Evolutionary conservation across 2,888 invertebrate genomes (phyloP).

Genomic region (Isotomurus palustris): DNA sequence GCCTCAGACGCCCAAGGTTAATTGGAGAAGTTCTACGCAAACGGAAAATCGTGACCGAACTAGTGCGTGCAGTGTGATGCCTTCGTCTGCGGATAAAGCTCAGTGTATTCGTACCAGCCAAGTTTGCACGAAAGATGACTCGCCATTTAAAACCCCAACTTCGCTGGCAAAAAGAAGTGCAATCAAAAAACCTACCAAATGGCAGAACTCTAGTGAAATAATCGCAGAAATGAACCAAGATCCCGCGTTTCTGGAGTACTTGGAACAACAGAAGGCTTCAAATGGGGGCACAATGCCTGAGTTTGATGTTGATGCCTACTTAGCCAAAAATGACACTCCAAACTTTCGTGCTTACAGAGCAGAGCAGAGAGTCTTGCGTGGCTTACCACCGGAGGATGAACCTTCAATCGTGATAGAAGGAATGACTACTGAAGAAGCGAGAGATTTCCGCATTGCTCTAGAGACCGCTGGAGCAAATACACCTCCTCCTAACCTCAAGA

Average conservation of each 20-base stretch:
- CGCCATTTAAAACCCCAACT: neutral
- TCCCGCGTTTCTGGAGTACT: neutral
- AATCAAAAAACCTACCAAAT: neutral
- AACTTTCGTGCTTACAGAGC: neutral
- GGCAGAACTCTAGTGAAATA: neutral
- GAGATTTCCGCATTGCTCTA: conserved; percentile 17
- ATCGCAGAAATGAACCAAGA: neutral
- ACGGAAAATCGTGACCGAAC: neutral
- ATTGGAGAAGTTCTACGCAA: neutral
- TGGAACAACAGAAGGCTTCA: neutral
- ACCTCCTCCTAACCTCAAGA: neutral
- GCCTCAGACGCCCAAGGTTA: conserved; percentile 9
- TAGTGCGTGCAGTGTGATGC: conserved; percentile 14
- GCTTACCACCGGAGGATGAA: conserved; percentile 4
- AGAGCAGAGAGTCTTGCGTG: neutral
- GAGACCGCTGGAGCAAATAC: conserved; percentile 1
- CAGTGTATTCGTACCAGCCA: neutral
- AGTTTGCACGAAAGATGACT: neutral
- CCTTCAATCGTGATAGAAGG: conserved; percentile 11
- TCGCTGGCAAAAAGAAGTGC: neutral
- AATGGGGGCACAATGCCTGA: neutral
- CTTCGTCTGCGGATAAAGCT: conserved; percentile 18
- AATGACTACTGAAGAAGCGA: conserved; percentile 9
- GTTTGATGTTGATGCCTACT: neutral
- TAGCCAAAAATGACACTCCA: no score